Conservation (phyloP, 2,797 vertebrate genomes). For the Decapterus maruadsi region DNA sequence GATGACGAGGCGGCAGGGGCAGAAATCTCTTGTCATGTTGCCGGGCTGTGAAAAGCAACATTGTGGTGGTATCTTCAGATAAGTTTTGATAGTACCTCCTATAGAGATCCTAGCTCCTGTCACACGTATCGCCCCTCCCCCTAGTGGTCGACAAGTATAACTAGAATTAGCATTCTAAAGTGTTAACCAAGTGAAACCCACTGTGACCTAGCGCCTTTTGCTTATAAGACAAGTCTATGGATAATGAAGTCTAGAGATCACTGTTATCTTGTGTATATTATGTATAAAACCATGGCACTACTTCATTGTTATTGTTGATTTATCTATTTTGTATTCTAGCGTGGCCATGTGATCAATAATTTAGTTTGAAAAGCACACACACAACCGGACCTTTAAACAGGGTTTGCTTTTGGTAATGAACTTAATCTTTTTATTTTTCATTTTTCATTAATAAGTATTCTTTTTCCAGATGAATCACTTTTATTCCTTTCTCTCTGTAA, state of each 20-base stretch:
- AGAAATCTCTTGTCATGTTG: conserved; percentile 16
- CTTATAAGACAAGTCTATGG: conserved; percentile 72
- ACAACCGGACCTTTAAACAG: conserved; percentile 59
- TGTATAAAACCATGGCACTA: conserved; percentile 85
- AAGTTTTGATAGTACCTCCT: conserved; percentile 60
- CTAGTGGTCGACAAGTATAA: conserved; percentile 66
- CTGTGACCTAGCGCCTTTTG: conserved; percentile 79
- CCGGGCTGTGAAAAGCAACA: conserved; percentile 25
- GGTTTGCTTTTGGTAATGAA: conserved; percentile 66
- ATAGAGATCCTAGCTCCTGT: conserved; percentile 61
- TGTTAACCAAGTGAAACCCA: conserved; percentile 79
- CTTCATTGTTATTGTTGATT: conserved; percentile 76
- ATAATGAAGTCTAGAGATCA: conserved; percentile 76
- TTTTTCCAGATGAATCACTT: conserved; percentile 49
- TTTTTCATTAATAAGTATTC: conserved; percentile 6
- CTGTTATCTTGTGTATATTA: conserved; percentile 83
- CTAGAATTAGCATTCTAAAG: conserved; percentile 71
- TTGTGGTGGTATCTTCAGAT: conserved; percentile 36
- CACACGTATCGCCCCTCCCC: conserved; percentile 50
- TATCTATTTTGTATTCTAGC: conserved; percentile 79
- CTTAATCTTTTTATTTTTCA: conserved; percentile 10
- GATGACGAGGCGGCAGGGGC: not conserved
- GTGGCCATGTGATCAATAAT: conserved; percentile 79
- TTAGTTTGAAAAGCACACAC: conserved; percentile 65
- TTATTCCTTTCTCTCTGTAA: conserved; percentile 56